Conservation (phyloP, 2,888 invertebrate genomes). For the Leucophenga montana region DNA sequence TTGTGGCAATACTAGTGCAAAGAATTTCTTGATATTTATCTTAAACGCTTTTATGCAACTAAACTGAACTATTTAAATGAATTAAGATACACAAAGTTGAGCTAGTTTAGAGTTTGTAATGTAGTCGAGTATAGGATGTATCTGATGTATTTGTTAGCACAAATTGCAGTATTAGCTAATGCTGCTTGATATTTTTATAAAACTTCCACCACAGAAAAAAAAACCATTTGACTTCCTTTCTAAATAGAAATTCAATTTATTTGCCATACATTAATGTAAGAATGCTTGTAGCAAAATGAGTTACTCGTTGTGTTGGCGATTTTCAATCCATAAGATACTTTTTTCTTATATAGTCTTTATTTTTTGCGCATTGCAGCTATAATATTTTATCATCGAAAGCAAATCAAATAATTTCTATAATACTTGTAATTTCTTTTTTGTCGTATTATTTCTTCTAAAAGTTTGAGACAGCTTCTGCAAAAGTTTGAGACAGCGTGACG, state of each 20-base stretch:
- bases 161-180: neutral
- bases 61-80: too few species aligned
- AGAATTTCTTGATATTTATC: too few species aligned
- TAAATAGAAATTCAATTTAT: slow-evolving; percentile 16
- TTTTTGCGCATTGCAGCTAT: slow-evolving; percentile 30
- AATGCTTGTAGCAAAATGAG: neutral
- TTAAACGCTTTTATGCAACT: too few species aligned
- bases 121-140: too few species aligned
- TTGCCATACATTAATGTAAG: neutral
- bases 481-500: neutral
- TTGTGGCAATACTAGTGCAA: too few species aligned
- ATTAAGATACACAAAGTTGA: too few species aligned
- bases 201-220: too few species aligned
- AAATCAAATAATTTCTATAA: neutral
- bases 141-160: too few species aligned
- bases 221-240: slow-evolving; percentile 22
- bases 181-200: too few species aligned
- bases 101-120: too few species aligned
- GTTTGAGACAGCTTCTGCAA: neutral
- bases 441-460: neutral
- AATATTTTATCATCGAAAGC: neutral
- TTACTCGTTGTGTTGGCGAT: neutral
- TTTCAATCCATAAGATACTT: slow-evolving; percentile 4
- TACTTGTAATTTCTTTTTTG: neutral
- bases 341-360: neutral